These are phyloP conservation scores for Penelope pileata DNA, from an alignment of 2,113 vertebrate genomes.

Conservation along the genomic window DNA sequence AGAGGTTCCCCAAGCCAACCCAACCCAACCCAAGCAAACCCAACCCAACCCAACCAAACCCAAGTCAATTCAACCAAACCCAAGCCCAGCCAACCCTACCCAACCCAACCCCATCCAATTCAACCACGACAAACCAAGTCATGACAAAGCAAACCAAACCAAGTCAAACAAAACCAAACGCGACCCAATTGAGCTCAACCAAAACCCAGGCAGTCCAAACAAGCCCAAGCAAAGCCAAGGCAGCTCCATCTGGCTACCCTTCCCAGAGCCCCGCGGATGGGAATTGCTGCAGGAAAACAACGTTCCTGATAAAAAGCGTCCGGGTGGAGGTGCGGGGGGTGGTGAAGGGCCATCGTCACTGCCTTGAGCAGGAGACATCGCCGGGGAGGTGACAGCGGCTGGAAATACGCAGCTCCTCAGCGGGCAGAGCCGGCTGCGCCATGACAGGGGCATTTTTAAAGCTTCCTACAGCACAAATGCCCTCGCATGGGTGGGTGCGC, in stretches of 20 bases:
- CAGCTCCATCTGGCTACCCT: rapidly evolving
- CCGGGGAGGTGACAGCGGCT: neutral
- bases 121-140: neutral
- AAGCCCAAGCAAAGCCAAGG: neutral
- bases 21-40: neutral
- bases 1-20: neutral
- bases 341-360: neutral
- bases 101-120: neutral
- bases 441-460: neutral
- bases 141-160: neutral
- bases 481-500: too few relatives aligned
- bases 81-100: neutral
- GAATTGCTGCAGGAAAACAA: neutral
- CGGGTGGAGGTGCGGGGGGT: neutral
- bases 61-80: neutral
- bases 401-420: neutral
- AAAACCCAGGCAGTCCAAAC: neutral
- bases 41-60: neutral
- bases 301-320: neutral
- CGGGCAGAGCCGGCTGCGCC: rapidly evolving
- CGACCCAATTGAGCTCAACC: neutral
- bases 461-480: neutral
- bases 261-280: rapidly evolving
- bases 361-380: neutral
- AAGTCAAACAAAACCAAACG: neutral